These are phyloP conservation scores for Ypsolopha scabrella DNA, from an alignment of 2,888 invertebrate species.

Conservation along the genomic window DNA sequence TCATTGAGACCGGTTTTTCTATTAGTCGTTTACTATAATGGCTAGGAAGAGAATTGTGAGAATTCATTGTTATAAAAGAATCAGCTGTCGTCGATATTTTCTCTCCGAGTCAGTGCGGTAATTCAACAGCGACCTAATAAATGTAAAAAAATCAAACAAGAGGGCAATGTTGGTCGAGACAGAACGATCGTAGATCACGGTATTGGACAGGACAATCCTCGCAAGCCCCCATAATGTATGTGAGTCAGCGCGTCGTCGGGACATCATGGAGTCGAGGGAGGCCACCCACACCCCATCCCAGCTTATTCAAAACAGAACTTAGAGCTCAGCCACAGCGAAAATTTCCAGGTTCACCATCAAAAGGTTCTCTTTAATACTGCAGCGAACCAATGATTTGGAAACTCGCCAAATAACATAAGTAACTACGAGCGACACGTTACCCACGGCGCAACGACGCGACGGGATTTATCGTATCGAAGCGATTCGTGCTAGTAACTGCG, in stretches of 20 bases:
- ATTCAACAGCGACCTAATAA: too few relatives aligned
- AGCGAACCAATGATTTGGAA: conserved; percentile 30
- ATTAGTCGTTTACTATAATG: conserved; percentile 21
- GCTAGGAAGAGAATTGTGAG: conserved; percentile 20
- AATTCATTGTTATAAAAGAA: not conserved
- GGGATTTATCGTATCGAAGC: not conserved
- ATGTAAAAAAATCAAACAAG: conserved; percentile 20
- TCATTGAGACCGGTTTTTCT: conserved; percentile 29
- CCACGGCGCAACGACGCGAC: conserved; percentile 4
- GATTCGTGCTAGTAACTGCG: not conserved
- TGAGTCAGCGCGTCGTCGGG: conserved; percentile 9
- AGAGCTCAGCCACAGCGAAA: conserved; percentile 20
- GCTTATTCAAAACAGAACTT: conserved; percentile 47
- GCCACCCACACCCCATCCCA: conserved; percentile 16
- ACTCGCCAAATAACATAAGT: conserved; percentile 37
- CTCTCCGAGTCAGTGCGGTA: too few relatives aligned
- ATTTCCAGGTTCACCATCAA: conserved; percentile 23
- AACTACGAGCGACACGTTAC: conserved; percentile 25
- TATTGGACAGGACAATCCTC: conserved; percentile 26
- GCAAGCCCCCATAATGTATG: conserved; percentile 12
- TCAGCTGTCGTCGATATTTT: too few relatives aligned
- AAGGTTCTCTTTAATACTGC: conserved; percentile 36
- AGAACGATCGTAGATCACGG: conserved; percentile 25
- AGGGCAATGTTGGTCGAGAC: conserved; percentile 7
- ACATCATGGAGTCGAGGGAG: conserved; percentile 5